These are phyloP conservation scores for Plusia festucae DNA, from an alignment of 2,888 invertebrate species.

Conservation along the genomic window DNA sequence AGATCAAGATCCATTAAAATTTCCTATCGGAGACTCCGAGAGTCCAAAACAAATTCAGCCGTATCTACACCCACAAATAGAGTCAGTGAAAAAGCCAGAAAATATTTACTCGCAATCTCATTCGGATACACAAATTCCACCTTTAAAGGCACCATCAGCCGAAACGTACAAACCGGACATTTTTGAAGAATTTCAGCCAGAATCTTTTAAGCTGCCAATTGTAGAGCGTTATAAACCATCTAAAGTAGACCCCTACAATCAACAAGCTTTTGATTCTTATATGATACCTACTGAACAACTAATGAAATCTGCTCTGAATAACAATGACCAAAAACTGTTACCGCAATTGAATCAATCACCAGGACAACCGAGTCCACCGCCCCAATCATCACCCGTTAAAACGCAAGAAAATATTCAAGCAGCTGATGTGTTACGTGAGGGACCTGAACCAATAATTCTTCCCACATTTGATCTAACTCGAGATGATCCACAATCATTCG, in stretches of 20 bases:
- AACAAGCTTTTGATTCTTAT: conserved; percentile 7
- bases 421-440: conserved; percentile 5
- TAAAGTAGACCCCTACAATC: neutral
- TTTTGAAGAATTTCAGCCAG: neutral
- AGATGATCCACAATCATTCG: conserved; percentile 27
- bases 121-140: neutral
- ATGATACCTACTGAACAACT: neutral
- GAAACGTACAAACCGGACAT: neutral
- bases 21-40: neutral
- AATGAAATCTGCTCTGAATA: conserved; percentile 1
- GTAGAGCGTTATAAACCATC: conserved; percentile 11
- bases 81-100: neutral
- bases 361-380: neutral
- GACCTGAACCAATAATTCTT: neutral
- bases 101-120: neutral
- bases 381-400: neutral
- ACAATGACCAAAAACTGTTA: conserved; percentile 1
- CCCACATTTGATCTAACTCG: neutral
- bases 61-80: neutral
- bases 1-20: neutral
- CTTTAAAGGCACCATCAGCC: neutral
- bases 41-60: neutral
- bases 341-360: conserved; percentile 5
- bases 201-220: conserved; percentile 12
- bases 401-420: neutral